A percentile compares a stretch with the other conserved stretches of the same genome.
phyloP scores from a whole-genome alignment of 2,113 vertebrate species.

The Galeopterus variegatus region DNA sequence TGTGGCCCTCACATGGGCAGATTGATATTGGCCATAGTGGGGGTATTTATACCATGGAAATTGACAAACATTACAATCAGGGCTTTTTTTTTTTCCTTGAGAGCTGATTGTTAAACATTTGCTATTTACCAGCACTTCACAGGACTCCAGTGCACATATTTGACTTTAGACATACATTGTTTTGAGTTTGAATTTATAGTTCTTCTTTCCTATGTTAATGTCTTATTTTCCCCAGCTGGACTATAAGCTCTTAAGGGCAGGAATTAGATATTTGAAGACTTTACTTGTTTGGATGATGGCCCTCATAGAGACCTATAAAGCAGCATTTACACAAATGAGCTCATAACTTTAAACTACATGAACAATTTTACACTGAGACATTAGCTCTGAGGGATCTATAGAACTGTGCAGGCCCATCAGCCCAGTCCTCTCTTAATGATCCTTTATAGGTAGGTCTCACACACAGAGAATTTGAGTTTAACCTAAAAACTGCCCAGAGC shows the following conservation, averaged over 20 bases:
- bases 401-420: not conserved
- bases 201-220: not conserved
- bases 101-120: not conserved
- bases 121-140: not conserved
- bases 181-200: slow-evolving; percentile 47
- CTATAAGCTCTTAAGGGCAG: slow-evolving; percentile 41
- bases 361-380: not conserved
- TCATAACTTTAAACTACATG: not conserved
- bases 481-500: slow-evolving; percentile 66
- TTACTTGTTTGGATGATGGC: slow-evolving; percentile 5
- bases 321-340: slow-evolving; percentile 17
- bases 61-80: not conserved
- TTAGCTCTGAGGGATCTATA: not conserved
- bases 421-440: slow-evolving; percentile 17
- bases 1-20: not conserved
- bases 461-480: slow-evolving; percentile 58
- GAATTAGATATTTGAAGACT: slow-evolving; percentile 25
- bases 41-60: not conserved
- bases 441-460: slow-evolving; percentile 32
- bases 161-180: not conserved
- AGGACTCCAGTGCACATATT: not conserved
- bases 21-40: not conserved
- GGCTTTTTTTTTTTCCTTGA: not conserved
- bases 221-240: slow-evolving; percentile 13
- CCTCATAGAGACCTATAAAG: not conserved